Evolutionary conservation across 64 coral and sea anemone species (phyloP), one percentile per base, ranked within the genome.

Genomic region (Stichodactyla mertensii): DNA sequence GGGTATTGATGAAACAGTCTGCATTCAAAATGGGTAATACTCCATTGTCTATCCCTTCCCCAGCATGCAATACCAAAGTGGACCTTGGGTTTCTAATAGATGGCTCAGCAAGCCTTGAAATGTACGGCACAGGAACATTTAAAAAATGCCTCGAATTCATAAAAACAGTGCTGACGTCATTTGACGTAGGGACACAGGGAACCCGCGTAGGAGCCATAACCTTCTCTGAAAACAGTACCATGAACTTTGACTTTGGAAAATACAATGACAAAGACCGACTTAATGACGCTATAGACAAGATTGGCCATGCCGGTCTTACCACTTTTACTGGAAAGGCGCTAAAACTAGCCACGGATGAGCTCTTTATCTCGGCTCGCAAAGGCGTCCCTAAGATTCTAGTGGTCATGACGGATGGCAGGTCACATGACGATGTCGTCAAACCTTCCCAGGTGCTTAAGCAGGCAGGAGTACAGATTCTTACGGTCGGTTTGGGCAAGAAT

Each of bases 101-200:
- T 20, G 62, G 62, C 13, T 66, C 88, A 14, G 88, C 77, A 53
- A 90, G 89, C 89, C 24, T 90, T 54, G 89, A 90, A 77, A 90
- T 90, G 89, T 90, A 90, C 55, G 89, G 89, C 11, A 90, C 22
- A 52, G 89, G 89, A 62, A 90, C 83, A 19, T 90, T 90, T 64
- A 20, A 85, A 59, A 90, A 61, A 55, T 85, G 82, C 26, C 45
- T 85, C 55, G 51, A 90, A 19, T 90, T 90, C 52, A 80, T 90
- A 19, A 90, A 78, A 53, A 77, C 64, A 5, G 52, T 90, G 1
- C 55, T 77, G 5, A 58, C 15, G 16, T 24, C 89, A 24, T 90
- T 90, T 90, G 89, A 85, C 56, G 70, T 90, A 23, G 70, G 61
- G 45, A 2, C 53, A 13, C 54, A 83, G 26, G 89, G 71, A 11